These are phyloP conservation scores for Oscheius sp. DNA, from an alignment of 2,888 invertebrate species.

Conservation along the genomic window DNA sequence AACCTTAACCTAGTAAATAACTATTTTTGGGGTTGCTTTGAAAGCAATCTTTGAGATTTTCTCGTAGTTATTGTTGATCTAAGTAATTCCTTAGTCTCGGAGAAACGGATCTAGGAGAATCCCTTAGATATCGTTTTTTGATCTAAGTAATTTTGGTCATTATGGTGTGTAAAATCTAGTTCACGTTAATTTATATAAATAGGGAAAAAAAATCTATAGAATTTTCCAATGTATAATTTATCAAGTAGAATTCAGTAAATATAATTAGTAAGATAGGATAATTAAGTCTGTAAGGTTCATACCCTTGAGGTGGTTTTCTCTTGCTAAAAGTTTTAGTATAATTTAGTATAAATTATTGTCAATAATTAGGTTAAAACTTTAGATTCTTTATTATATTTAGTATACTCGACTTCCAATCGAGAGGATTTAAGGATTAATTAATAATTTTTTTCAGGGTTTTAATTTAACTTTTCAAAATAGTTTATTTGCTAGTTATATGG, in stretches of 20 bases:
- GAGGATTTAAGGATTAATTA: constrained; percentile 52
- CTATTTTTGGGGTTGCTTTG: constrained; percentile 56
- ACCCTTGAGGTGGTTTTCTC: constrained; percentile 56
- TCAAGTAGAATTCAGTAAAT: background rate
- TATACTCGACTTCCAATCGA: constrained; percentile 59
- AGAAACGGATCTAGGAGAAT: too few species aligned
- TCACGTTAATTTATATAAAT: too few species aligned
- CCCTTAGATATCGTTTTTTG: too few species aligned
- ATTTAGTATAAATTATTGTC: constrained; percentile 59
- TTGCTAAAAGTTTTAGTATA: constrained; percentile 62
- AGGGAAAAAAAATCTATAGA: constrained; percentile 36
- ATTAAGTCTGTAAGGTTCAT: constrained; percentile 57
- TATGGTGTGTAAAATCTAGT: too few species aligned
- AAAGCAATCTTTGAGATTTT: constrained; percentile 53
- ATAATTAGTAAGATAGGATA: constrained; percentile 58
- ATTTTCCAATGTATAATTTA: background rate
- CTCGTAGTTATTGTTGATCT: too few species aligned
- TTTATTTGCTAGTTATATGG: constrained; percentile 54
- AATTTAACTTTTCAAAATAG: constrained; percentile 55
- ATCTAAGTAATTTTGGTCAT: too few species aligned
- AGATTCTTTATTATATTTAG: constrained; percentile 57
- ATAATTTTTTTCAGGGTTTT: constrained; percentile 58
- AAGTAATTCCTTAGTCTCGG: constrained; percentile 61
- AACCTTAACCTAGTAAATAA: constrained; percentile 57
- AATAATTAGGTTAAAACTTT: constrained; percentile 53